Conservation (phyloP, 2,113 vertebrate species). For the Prunella fulvescens region DNA sequence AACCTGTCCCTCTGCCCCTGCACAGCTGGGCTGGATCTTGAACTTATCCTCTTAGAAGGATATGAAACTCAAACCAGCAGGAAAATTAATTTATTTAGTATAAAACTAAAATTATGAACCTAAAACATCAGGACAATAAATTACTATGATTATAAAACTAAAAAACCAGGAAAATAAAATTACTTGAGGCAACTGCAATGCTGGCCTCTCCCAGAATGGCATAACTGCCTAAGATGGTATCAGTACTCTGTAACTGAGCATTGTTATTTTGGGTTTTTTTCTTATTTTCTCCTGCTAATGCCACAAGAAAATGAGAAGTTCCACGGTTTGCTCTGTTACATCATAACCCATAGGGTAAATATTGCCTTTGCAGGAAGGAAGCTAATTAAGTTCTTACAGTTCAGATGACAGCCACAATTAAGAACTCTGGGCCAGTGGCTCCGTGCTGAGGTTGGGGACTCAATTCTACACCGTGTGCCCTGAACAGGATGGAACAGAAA, state of each 20-base stretch:
- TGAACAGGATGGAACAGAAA: neutral
- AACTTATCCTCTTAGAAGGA: neutral
- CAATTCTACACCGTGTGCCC: neutral
- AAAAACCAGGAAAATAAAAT: neutral
- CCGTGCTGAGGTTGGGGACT: neutral
- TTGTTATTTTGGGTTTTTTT: neutral
- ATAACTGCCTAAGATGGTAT: rapidly evolving
- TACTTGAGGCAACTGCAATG: neutral
- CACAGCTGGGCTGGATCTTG: neutral
- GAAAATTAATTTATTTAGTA: neutral
- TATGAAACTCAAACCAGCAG: neutral
- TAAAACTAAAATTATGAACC: neutral
- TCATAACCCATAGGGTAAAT: neutral
- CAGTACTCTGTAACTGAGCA: neutral
- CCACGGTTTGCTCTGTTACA: neutral
- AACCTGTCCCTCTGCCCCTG: neutral
- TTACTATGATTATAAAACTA: neutral
- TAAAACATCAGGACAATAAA: neutral
- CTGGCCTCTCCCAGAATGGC: neutral
- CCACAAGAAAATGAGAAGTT: neutral
- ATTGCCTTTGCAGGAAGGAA: neutral
- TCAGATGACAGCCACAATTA: neutral
- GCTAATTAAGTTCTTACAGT: neutral
- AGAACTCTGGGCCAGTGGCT: neutral
- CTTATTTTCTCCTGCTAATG: neutral